A percentile compares a stretch with the other conserved stretches of the same genome.
These are phyloP conservation scores for Atrichornis clamosus DNA, from an alignment of 2,113 vertebrate species.

Conservation along the genomic window DNA sequence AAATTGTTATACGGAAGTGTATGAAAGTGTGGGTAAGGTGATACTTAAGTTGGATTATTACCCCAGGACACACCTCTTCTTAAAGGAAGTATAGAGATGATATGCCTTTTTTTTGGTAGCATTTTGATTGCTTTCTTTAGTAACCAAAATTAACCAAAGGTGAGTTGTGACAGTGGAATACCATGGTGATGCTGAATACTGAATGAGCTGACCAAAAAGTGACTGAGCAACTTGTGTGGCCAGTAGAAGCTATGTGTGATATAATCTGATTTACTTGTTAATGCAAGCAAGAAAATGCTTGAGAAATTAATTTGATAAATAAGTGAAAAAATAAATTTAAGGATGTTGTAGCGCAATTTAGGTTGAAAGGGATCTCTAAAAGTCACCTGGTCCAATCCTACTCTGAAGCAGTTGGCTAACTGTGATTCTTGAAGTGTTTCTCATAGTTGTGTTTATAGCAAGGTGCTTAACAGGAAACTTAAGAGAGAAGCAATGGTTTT, in stretches of 20 bases:
- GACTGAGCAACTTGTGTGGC: neutral
- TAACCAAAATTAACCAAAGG: neutral
- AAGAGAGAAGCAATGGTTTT: constrained; percentile 7
- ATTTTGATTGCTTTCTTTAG: neutral
- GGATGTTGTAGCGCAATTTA: neutral
- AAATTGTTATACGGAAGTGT: neutral
- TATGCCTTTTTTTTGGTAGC: neutral
- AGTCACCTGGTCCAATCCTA: neutral
- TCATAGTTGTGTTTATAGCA: neutral
- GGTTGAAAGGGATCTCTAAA: neutral
- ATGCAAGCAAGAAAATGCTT: neutral
- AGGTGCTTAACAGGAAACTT: neutral
- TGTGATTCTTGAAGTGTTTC: neutral
- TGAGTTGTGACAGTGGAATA: neutral
- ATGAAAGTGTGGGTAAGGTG: neutral
- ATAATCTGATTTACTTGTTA: neutral
- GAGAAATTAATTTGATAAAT: neutral
- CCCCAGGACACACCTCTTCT: neutral
- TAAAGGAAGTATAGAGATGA: neutral
- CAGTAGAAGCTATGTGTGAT: neutral
- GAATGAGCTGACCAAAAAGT: neutral
- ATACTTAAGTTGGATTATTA: neutral
- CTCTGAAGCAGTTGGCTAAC: neutral
- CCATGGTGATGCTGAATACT: neutral
- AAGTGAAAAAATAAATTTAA: neutral